Evolutionary conservation across 2,888 invertebrate genomes (phyloP), one percentile per base, ranked within the genome.

Genomic region (Coenonympha arcania): DNA sequence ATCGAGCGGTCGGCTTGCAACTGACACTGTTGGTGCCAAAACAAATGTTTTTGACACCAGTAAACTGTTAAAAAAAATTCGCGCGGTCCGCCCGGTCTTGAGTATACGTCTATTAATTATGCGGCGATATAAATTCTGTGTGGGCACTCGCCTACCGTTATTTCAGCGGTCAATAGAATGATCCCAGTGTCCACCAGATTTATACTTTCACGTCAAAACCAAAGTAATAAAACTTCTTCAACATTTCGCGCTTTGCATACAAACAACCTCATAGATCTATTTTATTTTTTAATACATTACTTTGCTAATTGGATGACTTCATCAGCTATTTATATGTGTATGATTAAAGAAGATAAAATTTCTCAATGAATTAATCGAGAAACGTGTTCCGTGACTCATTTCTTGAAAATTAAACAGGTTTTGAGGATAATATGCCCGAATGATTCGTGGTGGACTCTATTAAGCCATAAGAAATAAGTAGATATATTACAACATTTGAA

Each of bases 291-390:
- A 39, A 40, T 40, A 18, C 42, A 51, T 55, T 48, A 44, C 47
- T 37, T 30, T 42, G 18, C 42, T 56, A 58, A 59, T 58, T 52
- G 47, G 54, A 58, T 59, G 59, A 59, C 46, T 50, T 59, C 59
- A 61, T 55, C 48, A 40, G 24, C 41, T 41, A 55, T 56, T 52
- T 50, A 50, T 55, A 46, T 55, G 47, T 36, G 37, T 43, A 48
- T 40, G 31, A 48, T 51, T 47, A 22, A 34, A 48, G 36, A 50
- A 52, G 31, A 46, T 41, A 48, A 48, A 30, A 50, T 56, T 56
- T 54, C 53, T 48, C 53, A 42, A 47, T 40, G 44, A 44, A 52
- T 49, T 49, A 43, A 45, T 46, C 40, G 16, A 34, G 33, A 45
- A 55, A 53, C 57, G 30, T 50, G 48, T 55, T 39, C 11, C 33